phyloP scores from a whole-genome alignment of 2,888 invertebrate genomes.

The Anagyrus pseudococci region DNA sequence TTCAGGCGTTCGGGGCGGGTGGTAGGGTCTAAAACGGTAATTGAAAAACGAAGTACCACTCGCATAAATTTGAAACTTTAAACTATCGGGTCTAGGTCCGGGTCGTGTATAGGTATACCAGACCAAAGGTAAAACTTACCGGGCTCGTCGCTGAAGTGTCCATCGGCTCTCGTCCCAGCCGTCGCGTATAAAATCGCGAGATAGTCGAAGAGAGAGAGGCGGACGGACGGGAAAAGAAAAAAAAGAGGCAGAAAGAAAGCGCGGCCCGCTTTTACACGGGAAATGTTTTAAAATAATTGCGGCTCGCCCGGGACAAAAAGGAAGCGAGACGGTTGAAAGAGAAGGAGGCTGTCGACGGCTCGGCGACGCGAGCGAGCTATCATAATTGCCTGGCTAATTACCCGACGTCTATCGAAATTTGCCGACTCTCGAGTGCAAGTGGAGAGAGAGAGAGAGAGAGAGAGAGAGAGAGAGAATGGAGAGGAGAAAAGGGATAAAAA shows the following conservation, averaged over 20 bases:
- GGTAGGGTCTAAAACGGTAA: constrained; percentile 14
- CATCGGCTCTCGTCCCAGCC: not conserved
- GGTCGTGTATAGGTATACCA: not conserved
- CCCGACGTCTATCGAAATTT: constrained; percentile 13
- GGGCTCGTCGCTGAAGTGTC: constrained; percentile 16
- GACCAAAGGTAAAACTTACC: not conserved
- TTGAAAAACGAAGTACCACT: constrained; percentile 21
- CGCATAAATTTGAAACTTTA: constrained; percentile 20
- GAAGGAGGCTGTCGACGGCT: not conserved
- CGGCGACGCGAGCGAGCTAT: constrained; percentile 6
- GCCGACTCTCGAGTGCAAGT: too few species aligned
- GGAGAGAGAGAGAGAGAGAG: not conserved
- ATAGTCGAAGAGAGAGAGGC: not conserved
- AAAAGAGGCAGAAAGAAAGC: constrained; percentile 2
- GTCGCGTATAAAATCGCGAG: not conserved
- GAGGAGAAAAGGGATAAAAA: not conserved
- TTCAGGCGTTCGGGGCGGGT: too few species aligned
- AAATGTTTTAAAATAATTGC: constrained; percentile 38
- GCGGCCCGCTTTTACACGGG: constrained; percentile 19
- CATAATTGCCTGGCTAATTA: constrained; percentile 26
- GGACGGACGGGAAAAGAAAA: not conserved
- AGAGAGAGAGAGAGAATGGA: not conserved
- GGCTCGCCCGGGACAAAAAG: not conserved
- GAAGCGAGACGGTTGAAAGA: too few species aligned
- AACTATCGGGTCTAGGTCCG: constrained; percentile 9